A percentile compares a stretch with the other conserved stretches of the same genome.
These are phyloP conservation scores for Fabriciana adippe DNA, from an alignment of 2,888 invertebrate species.

Conservation along the genomic window DNA sequence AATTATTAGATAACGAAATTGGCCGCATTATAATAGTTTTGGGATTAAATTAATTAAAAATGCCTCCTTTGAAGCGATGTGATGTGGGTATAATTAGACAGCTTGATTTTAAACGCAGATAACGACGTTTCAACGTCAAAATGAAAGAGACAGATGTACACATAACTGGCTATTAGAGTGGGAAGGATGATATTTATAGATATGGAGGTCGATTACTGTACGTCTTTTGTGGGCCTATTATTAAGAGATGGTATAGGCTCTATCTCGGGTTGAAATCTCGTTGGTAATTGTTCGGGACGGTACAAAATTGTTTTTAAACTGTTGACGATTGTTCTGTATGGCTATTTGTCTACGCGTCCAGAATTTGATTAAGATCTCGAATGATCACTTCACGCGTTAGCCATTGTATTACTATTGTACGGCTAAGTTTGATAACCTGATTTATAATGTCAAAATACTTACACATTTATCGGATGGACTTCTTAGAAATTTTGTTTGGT, in stretches of 20 bases:
- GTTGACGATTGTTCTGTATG: slow-evolving; percentile 76
- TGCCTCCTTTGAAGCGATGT: slow-evolving; percentile 73
- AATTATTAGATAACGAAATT: slow-evolving; percentile 80
- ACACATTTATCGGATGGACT: slow-evolving; percentile 11
- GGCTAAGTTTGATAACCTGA: slow-evolving; percentile 9
- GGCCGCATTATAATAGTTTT: slow-evolving; percentile 79
- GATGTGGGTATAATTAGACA: slow-evolving; percentile 82
- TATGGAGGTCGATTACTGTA: slow-evolving; percentile 62
- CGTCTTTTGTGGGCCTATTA: slow-evolving; percentile 68
- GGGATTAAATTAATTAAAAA: slow-evolving; percentile 80
- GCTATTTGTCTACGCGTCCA: slow-evolving; percentile 78
- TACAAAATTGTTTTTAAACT: slow-evolving; percentile 78
- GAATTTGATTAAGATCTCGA: slow-evolving; percentile 66
- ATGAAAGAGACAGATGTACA: slow-evolving; percentile 48
- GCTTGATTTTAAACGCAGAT: slow-evolving; percentile 76
- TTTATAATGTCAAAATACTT: slow-evolving; percentile 21
- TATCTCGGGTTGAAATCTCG: slow-evolving; percentile 71
- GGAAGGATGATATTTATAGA: slow-evolving; percentile 54
- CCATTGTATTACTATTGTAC: slow-evolving; percentile 40
- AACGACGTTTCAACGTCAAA: slow-evolving; percentile 62
- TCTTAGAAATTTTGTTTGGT: slow-evolving; percentile 15
- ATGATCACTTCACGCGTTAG: slow-evolving; percentile 60
- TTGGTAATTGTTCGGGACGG: slow-evolving; percentile 75
- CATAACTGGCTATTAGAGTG: slow-evolving; percentile 47
- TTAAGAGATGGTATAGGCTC: slow-evolving; percentile 72